phyloP scores from a whole-genome alignment of 2,797 vertebrate genomes.

The Xenopus petersii region DNA sequence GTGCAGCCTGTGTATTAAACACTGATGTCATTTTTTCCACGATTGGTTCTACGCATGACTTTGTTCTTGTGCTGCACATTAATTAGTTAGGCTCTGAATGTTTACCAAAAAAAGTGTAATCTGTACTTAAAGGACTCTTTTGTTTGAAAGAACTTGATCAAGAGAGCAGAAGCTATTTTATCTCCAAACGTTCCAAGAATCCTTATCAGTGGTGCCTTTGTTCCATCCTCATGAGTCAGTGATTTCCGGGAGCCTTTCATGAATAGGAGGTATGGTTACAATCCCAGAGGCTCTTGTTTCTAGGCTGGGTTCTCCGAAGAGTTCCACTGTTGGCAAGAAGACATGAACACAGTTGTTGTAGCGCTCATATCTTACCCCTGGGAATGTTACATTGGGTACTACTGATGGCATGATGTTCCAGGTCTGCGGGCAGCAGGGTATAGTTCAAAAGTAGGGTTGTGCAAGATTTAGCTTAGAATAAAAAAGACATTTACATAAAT shows the following conservation, averaged over 20 bases:
- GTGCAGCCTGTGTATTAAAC: not conserved
- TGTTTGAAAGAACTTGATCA: conserved; percentile 5
- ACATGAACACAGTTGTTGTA: not conserved
- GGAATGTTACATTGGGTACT: not conserved
- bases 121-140: conserved; percentile 6
- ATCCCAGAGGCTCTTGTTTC: conserved; percentile 5
- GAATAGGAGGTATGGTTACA: not conserved
- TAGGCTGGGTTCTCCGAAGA: not conserved
- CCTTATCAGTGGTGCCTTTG: not conserved
- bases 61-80: not conserved
- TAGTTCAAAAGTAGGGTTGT: no score
- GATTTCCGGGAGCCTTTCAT: conserved; percentile 1
- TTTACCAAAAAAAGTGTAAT: conserved; percentile 10
- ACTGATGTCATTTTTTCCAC: conserved; percentile 5
- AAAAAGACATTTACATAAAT: no score
- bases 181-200: not conserved
- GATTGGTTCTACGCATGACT: not conserved
- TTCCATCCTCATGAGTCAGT: conserved; percentile 3
- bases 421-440: not conserved
- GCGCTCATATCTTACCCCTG: no score
- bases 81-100: conserved; percentile 14
- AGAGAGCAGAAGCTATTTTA: conserved; percentile 6
- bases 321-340: conserved; percentile 15
- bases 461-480: no score
- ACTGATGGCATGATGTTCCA: not conserved